Percentiles rank a stretch among this genome's conserved stretches.
Evolutionary conservation across 1,140 invertebrate genomes (phyloP).

Genomic region (Drosophila nigrodunni): DNA sequence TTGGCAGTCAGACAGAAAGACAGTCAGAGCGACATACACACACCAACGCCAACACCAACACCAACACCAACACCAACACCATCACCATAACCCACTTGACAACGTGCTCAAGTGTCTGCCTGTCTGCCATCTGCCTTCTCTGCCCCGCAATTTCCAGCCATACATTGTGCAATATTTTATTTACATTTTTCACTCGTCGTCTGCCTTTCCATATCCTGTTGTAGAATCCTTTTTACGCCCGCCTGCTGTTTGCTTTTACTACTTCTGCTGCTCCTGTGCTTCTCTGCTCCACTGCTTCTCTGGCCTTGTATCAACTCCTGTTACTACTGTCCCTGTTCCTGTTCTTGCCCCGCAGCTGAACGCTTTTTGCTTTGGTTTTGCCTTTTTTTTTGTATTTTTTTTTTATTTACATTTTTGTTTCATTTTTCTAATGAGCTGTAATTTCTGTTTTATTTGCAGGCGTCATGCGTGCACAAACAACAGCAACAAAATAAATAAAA

Average conservation of each 20-base stretch:
- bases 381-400: conserved; percentile 8
- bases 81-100: conserved; percentile 70
- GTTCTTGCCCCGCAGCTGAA: conserved; percentile 41
- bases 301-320: conserved; percentile 8
- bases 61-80: conserved; percentile 42
- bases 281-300: conserved; percentile 17
- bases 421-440: conserved; percentile 82
- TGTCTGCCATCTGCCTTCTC: conserved; percentile 32
- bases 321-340: conserved; percentile 10
- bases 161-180: conserved; percentile 75
- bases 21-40: conserved; percentile 34
- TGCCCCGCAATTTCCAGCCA: conserved; percentile 15
- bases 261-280: conserved; percentile 28
- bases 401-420: conserved; percentile 73
- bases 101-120: conserved; percentile 78
- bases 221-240: conserved; percentile 55
- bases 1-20: conserved; percentile 43
- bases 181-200: conserved; percentile 80
- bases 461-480: conserved; percentile 79
- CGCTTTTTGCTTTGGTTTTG: conserved; percentile 33
- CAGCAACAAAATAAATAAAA: conserved; percentile 42
- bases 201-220: conserved; percentile 73
- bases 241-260: conserved; percentile 61
- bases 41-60: conserved; percentile 2
- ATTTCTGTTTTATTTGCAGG: conserved; percentile 82